Base-by-base conservation (phyloP, 2,888 invertebrate genomes). In the Lasioglossum oenotherae region DNA sequence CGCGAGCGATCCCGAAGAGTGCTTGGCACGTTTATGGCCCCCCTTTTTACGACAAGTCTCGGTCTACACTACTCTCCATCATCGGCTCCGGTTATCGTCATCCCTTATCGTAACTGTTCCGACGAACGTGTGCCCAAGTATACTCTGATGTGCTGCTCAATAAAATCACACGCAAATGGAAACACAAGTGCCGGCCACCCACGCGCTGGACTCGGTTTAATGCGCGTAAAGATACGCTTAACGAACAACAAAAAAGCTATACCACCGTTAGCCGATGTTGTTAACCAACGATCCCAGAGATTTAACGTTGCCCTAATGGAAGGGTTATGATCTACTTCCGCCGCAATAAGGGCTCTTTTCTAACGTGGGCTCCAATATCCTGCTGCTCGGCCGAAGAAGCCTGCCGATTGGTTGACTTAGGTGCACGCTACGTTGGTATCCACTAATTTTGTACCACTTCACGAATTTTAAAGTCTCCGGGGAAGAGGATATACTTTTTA, bases 31-130 rank as follows among this genome's bases (percentile, higher is more conserved):
- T 91, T 90, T 91, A 91, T 88, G 74, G 80, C 78, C 69, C 35
- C 35, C 5, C 75, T 86, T 89, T 91, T 90, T 89, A 90, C 85
- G 88, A 85, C 85, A 75, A 87, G 80, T 84, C 85, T 71, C 78
- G 81, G 84, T 86, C 85, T 82, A 85, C 82, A 73, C 67, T 84
- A 60, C 88, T 86, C 88, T 91, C 89, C 89, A 89, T 90, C 90
- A 91, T 87, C 84, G 80, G 64, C 78, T 79, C 64, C 46, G 72
- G 85, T 91, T 86, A 88, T 85, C 85, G 84, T 83, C 86, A 67
- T 85, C 79, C 84, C 84, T 86, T 84, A 78, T 84, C 76, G 60
- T 78, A 75, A 76, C 64, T 73, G 38, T 87, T 78, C 73, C 72
- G 44, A 46, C 23, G 71, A 64, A 86, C 74, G 27, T 57, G 81